These are phyloP conservation scores for Drosophila borborema DNA, from an alignment of 2,888 invertebrate species.

Conservation along the genomic window DNA sequence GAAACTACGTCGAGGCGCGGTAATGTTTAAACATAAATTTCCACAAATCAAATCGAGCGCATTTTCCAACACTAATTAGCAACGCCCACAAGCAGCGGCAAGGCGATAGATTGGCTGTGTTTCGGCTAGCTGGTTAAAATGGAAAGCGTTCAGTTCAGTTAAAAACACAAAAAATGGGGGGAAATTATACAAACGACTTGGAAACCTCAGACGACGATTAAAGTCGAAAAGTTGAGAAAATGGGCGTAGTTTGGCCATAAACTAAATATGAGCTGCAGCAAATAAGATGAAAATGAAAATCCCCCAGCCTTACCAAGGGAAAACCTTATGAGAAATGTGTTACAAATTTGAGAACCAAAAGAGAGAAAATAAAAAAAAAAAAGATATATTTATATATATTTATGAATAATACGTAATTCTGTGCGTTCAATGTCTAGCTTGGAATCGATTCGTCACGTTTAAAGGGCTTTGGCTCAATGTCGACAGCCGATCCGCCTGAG, in stretches of 20 bases:
- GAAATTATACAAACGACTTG: slow-evolving; percentile 55
- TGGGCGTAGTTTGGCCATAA: slow-evolving; percentile 74
- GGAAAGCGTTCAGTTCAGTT: slow-evolving; percentile 63
- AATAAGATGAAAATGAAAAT: slow-evolving; percentile 34
- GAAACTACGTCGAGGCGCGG: slow-evolving; percentile 38
- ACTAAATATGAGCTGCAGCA: slow-evolving; percentile 44
- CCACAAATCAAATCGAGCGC: slow-evolving; percentile 79
- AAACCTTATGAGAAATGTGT: slow-evolving; percentile 47
- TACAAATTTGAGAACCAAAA: slow-evolving; percentile 51
- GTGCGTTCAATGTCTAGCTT: slow-evolving; percentile 68
- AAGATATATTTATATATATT: not conserved
- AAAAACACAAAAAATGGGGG: slow-evolving; percentile 26
- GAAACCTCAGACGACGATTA: slow-evolving; percentile 64
- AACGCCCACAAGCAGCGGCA: slow-evolving; percentile 64
- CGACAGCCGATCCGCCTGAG: slow-evolving; percentile 57
- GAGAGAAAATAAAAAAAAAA: not conserved
- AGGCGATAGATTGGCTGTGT: slow-evolving; percentile 52
- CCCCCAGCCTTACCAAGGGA: slow-evolving; percentile 13
- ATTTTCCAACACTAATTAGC: slow-evolving; percentile 79
- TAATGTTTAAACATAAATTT: slow-evolving; percentile 75
- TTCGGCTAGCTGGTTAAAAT: slow-evolving; percentile 54
- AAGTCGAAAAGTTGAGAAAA: slow-evolving; percentile 77
- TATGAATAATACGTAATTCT: slow-evolving; percentile 16
- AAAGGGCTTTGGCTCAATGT: slow-evolving; percentile 76
- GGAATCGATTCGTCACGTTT: slow-evolving; percentile 76